Conservation (phyloP, 2,113 vertebrate genomes). For the Syngnathus scovelli region DNA sequence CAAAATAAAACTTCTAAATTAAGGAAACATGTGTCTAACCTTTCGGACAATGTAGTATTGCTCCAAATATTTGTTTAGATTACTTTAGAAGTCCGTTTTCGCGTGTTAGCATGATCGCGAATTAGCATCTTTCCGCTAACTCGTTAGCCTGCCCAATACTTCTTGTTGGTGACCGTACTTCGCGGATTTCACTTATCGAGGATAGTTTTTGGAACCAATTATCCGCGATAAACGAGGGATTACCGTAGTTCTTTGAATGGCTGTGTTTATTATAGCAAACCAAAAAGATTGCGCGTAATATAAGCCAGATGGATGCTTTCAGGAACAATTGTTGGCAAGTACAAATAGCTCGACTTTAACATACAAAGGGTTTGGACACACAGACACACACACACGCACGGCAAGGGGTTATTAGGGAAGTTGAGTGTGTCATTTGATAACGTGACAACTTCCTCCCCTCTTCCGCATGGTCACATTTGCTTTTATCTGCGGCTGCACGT, state of each 20-base stretch:
- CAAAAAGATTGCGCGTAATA: slow-evolving; percentile 10
- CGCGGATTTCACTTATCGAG: too few species aligned
- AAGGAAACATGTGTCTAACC: too few species aligned
- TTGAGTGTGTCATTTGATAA: slow-evolving; percentile 44
- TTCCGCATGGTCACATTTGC: slow-evolving; percentile 6
- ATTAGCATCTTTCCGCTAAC: too few species aligned
- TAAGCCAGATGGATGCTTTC: slow-evolving; percentile 23
- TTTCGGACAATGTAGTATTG: too few species aligned
- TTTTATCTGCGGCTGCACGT: slow-evolving; percentile 46
- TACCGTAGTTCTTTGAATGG: neutral
- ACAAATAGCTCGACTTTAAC: slow-evolving; percentile 43
- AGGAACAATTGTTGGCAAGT: slow-evolving; percentile 27
- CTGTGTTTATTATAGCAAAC: neutral
- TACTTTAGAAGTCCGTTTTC: too few species aligned
- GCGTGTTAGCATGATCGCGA: too few species aligned
- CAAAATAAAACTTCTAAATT: too few species aligned
- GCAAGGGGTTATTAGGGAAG: slow-evolving; percentile 32
- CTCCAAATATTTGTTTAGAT: too few species aligned
- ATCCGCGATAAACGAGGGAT: too few species aligned
- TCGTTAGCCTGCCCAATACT: too few species aligned
- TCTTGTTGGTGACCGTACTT: too few species aligned
- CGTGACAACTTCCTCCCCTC: slow-evolving; percentile 40
- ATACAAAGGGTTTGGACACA: slow-evolving; percentile 26
- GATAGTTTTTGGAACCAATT: too few species aligned
- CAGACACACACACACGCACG: slow-evolving; percentile 17